Base-by-base conservation (phyloP, 1,140 invertebrate species). In the Drosophila simulans region DNA sequence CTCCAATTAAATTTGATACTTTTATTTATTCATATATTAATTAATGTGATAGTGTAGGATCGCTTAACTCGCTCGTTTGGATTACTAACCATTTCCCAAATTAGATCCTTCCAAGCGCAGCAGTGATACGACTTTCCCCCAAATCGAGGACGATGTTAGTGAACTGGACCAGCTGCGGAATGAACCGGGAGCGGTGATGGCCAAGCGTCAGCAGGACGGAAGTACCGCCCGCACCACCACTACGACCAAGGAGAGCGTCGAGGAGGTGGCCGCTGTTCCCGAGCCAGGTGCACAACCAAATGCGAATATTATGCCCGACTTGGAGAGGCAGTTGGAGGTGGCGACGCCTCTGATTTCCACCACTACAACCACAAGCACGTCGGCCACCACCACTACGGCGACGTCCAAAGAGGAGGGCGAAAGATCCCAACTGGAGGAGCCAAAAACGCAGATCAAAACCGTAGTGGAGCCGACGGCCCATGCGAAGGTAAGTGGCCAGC, bases 111-210 rank as follows among this genome's bases (percentile, higher is more conserved):
- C 75, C 52, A 74, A 39, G 39, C 54, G 72, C 27, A 66, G 52
- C 48, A 71, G 56, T 35, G 76, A 85, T 54, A 48, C 8, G 1
- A 48, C n/a, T 8, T 73, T 88, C 39, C 80, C 73, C 13, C 60
- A 91, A 56, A 79, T 89, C 46, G 90, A 92, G 49, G 90, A 91
- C 49, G 91, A 92, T 75, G 91, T 92, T 2, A 68, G 73, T 17
- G 91, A 92, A 49, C 69, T 92, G 22, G 90, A 92, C 57, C 83
- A 92, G 34, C 35, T 92, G 53, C 71, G 86, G 15, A 68, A 65
- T 13, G 65, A 85, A 3, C 83, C 60, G 1, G 63, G 27, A 34
- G 42, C 2, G 15, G 35, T 17, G 25, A n/a, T 77, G 25, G 40
- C 39, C 35, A 88, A 89, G 60, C 49, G 85, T 0, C 80, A 80